Evolutionary conservation across 2,888 invertebrate genomes (phyloP).

Genomic region (Pachymerium ferrugineum): DNA sequence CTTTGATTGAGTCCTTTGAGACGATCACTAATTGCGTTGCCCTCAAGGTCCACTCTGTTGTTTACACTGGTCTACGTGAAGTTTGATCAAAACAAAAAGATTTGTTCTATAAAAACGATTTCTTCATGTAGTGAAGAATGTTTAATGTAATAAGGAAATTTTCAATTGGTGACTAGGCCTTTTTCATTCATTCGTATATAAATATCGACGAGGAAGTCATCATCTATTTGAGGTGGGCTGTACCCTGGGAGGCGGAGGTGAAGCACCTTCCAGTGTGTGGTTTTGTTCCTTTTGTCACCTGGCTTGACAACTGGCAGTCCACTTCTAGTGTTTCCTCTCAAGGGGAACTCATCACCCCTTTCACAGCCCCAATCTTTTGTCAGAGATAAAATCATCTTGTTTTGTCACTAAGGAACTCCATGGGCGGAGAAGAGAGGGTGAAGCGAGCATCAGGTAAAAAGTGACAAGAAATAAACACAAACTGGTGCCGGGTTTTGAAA

Average conservation of each 20-base stretch:
- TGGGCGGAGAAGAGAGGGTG: constrained; percentile 12
- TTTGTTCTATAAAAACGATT: too few relatives aligned
- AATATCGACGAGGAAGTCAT: not conserved
- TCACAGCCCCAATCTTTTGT: constrained; percentile 20
- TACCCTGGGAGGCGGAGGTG: constrained; percentile 15
- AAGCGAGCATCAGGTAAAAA: constrained; percentile 6
- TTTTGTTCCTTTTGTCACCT: constrained; percentile 27
- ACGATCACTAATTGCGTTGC: constrained; percentile 14
- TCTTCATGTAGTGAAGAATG: too few relatives aligned
- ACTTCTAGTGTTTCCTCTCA: constrained; percentile 25
- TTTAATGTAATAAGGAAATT: too few relatives aligned
- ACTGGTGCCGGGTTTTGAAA: not conserved
- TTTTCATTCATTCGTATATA: not conserved
- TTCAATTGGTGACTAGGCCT: too few relatives aligned
- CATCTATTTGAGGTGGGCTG: constrained; percentile 15
- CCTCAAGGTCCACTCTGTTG: constrained; percentile 14
- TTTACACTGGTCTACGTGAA: constrained; percentile 17
- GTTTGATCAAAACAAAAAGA: constrained; percentile 25
- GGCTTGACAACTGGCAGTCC: constrained; percentile 24
- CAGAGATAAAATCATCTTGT: constrained; percentile 23
- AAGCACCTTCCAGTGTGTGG: constrained; percentile 17
- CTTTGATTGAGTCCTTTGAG: constrained; percentile 27
- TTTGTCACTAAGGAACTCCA: constrained; percentile 11
- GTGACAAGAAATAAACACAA: constrained; percentile 20
- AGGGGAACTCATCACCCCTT: constrained; percentile 18